These are phyloP conservation scores for Mesocricetus auratus DNA, from an alignment of 2,113 vertebrate species.

Conservation along the genomic window DNA sequence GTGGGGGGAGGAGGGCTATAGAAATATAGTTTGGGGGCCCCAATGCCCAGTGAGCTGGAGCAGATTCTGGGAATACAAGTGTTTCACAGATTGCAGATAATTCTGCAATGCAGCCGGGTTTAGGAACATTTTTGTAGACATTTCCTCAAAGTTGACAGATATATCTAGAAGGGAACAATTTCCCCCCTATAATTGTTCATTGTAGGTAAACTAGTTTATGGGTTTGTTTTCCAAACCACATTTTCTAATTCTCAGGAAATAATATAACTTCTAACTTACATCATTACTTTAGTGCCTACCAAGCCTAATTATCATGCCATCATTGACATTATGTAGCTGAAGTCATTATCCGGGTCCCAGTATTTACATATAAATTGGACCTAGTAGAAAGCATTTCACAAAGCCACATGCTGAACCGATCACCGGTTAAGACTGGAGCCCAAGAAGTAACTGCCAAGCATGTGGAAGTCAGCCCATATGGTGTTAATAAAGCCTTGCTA, in stretches of 20 bases:
- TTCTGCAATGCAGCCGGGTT: constrained; percentile 4
- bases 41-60: background rate
- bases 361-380: constrained; percentile 33
- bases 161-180: constrained; percentile 51
- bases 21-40: background rate
- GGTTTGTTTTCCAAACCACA: constrained; percentile 65
- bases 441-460: background rate
- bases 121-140: constrained; percentile 25
- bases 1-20: background rate
- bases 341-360: constrained; percentile 11
- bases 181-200: constrained; percentile 33
- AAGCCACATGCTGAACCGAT: constrained; percentile 35
- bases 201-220: constrained; percentile 58
- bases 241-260: constrained; percentile 67
- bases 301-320: constrained; percentile 52
- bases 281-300: constrained; percentile 49
- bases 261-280: constrained; percentile 46
- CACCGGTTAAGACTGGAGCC: constrained; percentile 9
- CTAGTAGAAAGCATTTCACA: constrained; percentile 20
- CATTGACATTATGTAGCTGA: constrained; percentile 38
- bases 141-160: constrained; percentile 34
- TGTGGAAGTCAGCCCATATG: constrained; percentile 10
- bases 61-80: background rate
- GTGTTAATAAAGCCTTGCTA: constrained; percentile 51
- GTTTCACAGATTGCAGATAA: constrained; percentile 29